A percentile compares a stretch with the other conserved stretches of the same genome.
Conservation (phyloP, 2,888 invertebrate genomes). For the Cantharis lateralis region DNA sequence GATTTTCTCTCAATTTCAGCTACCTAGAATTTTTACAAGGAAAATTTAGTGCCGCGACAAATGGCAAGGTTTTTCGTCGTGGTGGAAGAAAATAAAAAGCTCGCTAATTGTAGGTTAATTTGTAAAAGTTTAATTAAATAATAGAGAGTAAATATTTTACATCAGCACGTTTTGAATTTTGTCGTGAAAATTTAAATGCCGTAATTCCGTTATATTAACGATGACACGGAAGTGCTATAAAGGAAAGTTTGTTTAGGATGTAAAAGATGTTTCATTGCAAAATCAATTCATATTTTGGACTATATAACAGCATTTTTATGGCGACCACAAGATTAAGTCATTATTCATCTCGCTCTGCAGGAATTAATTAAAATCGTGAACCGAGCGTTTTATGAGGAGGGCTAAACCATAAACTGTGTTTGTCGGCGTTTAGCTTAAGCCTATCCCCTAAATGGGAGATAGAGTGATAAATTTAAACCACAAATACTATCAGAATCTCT, state of each 20-base stretch:
- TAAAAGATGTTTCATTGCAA: slow-evolving; percentile 7
- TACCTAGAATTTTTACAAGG: background rate
- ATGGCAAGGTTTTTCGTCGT: background rate
- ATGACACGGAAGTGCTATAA: slow-evolving; percentile 4
- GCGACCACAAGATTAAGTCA: slow-evolving; percentile 36
- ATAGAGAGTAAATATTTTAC: background rate
- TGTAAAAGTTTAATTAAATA: background rate
- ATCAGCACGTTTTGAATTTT: background rate
- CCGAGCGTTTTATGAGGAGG: slow-evolving; percentile 29
- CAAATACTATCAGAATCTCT: slow-evolving; percentile 27
- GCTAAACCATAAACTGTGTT: slow-evolving; percentile 30
- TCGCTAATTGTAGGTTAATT: background rate
- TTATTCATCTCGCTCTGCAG: slow-evolving; percentile 36
- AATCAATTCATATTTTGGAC: slow-evolving; percentile 16
- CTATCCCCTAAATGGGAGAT: slow-evolving; percentile 28
- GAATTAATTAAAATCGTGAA: slow-evolving; percentile 37
- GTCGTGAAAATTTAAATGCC: background rate
- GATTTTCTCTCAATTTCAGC: slow-evolving; percentile 15
- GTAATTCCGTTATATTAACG: background rate
- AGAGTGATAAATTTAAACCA: slow-evolving; percentile 29
- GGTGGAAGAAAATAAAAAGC: background rate
- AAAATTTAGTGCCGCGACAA: background rate
- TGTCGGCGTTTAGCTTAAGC: slow-evolving; percentile 32
- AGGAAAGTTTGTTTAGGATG: slow-evolving; percentile 13
- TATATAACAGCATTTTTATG: slow-evolving; percentile 30